Evolutionary conservation across 2,113 vertebrate species (phyloP).

Genomic region (Aphyosemion australe): DNA sequence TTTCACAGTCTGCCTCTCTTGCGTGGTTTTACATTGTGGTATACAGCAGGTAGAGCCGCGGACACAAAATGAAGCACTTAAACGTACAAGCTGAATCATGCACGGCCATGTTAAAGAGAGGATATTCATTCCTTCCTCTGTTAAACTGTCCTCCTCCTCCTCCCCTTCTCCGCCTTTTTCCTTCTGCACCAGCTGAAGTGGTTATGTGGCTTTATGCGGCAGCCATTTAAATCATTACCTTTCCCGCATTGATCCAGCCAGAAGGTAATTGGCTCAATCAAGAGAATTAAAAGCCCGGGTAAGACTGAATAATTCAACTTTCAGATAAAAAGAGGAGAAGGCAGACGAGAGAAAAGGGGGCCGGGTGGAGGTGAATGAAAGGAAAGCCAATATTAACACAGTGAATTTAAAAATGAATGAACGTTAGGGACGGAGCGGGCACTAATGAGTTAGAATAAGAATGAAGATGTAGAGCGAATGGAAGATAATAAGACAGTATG

Average conservation of each 20-base stretch:
- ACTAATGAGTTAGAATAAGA: conserved; percentile 41
- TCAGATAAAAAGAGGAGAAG: conserved; percentile 61
- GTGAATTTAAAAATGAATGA: conserved; percentile 42
- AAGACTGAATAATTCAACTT: conserved; percentile 74
- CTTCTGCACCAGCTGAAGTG: conserved; percentile 50
- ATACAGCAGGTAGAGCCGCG: conserved; percentile 49
- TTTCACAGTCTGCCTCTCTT: conserved; percentile 51
- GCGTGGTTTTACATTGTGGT: conserved; percentile 47
- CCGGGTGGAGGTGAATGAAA: conserved; percentile 22
- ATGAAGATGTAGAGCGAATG: conserved; percentile 30
- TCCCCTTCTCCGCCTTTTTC: conserved; percentile 14
- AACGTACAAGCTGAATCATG: conserved; percentile 71
- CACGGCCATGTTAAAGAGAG: conserved; percentile 61
- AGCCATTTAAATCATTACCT: conserved; percentile 78
- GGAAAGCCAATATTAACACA: conserved; percentile 55
- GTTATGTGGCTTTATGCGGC: conserved; percentile 65
- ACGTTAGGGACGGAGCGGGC: conserved; percentile 31
- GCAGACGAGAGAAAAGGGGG: conserved; percentile 31
- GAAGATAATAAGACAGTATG: conserved; percentile 21
- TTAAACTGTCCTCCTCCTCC: conserved; percentile 48
- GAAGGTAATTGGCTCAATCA: conserved; percentile 79
- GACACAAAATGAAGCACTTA: conserved; percentile 65
- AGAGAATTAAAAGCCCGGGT: conserved; percentile 74
- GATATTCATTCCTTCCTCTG: conserved; percentile 60
- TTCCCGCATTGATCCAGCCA: conserved; percentile 73